These are phyloP conservation scores for Portevinia maculata DNA, from an alignment of 2,888 invertebrate genomes.

Conservation along the genomic window DNA sequence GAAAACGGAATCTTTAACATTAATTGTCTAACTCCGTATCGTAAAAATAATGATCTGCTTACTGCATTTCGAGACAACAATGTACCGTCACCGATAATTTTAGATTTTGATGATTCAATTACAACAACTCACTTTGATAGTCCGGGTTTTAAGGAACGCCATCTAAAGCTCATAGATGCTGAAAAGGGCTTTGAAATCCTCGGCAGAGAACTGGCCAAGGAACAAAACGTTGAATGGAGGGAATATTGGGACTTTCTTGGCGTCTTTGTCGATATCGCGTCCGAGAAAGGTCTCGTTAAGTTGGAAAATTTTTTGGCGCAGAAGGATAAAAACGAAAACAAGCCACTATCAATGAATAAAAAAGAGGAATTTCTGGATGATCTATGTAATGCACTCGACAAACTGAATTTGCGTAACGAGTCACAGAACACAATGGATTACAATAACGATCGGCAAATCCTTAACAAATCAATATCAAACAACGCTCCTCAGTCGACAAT, in stretches of 20 bases:
- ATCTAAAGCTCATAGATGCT: slow-evolving; percentile 87
- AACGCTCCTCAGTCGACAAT: slow-evolving; percentile 78
- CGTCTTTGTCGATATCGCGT: slow-evolving; percentile 90
- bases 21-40: slow-evolving; percentile 54
- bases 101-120: slow-evolving; percentile 66
- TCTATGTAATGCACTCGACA: slow-evolving; percentile 75
- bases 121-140: slow-evolving; percentile 69
- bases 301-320: slow-evolving; percentile 88
- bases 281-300: slow-evolving; percentile 88
- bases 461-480: slow-evolving; percentile 59
- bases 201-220: slow-evolving; percentile 88
- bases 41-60: slow-evolving; percentile 77
- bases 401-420: slow-evolving; percentile 52
- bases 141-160: slow-evolving; percentile 80
- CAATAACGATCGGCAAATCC: slow-evolving; percentile 43
- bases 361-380: slow-evolving; percentile 74
- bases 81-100: slow-evolving; percentile 74
- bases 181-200: slow-evolving; percentile 95
- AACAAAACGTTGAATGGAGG: slow-evolving; percentile 91
- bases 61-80: slow-evolving; percentile 77
- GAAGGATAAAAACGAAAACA: slow-evolving; percentile 62
- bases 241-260: slow-evolving; percentile 97
- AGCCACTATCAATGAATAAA: slow-evolving; percentile 47
- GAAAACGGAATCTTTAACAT: slow-evolving; percentile 36
- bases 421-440: slow-evolving; percentile 21